These are phyloP conservation scores for Calcarius lapponicus DNA, from an alignment of 2,797 vertebrate genomes.

Conservation along the genomic window DNA sequence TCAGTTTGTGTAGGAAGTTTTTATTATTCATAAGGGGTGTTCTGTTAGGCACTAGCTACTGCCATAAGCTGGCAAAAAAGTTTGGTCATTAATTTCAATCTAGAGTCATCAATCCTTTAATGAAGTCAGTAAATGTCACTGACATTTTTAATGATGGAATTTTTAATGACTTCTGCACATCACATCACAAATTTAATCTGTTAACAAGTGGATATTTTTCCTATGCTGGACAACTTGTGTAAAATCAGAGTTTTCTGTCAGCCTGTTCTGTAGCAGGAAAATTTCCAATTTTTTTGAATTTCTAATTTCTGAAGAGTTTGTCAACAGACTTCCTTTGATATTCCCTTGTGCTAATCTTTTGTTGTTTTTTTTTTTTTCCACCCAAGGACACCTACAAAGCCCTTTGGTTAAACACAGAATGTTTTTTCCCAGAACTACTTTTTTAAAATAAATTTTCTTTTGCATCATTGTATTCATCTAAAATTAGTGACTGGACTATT, in stretches of 20 bases:
- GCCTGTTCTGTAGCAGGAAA: not conserved
- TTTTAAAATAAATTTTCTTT: not conserved
- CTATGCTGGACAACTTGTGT: not conserved
- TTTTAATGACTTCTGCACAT: not conserved
- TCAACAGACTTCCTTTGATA: not conserved
- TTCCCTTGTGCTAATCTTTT: not conserved
- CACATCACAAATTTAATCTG: not conserved
- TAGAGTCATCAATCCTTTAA: not conserved
- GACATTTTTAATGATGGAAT: not conserved
- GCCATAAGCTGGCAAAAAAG: not conserved
- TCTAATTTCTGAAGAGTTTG: not conserved
- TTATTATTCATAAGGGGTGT: not conserved
- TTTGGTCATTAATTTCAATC: not conserved
- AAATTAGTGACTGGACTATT: not conserved
- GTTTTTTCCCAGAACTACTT: not conserved
- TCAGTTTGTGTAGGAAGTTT: not conserved
- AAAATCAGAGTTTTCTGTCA: not conserved
- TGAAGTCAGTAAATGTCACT: not conserved
- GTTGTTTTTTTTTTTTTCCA: not conserved
- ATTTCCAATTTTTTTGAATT: not conserved
- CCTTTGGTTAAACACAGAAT: not conserved
- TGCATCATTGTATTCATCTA: not conserved
- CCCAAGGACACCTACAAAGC: not conserved
- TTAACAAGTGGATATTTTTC: not conserved
- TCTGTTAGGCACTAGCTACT: not conserved